Conservation (phyloP, 2,797 vertebrate species). For the Microctenopoma stevenorrisi region DNA sequence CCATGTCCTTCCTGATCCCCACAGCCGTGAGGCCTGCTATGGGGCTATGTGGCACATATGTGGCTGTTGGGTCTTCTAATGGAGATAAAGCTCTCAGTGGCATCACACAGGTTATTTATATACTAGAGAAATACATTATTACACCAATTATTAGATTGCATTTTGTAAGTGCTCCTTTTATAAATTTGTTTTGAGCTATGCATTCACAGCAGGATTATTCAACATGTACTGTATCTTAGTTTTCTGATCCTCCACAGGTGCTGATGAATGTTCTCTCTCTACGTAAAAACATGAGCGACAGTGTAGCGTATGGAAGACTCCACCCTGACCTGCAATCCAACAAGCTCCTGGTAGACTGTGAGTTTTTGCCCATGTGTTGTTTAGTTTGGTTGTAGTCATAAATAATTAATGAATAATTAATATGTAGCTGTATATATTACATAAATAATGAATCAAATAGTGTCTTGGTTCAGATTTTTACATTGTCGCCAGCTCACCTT, state of each 20-base stretch:
- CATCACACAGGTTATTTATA: slow-evolving; percentile 89
- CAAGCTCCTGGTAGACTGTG: slow-evolving; percentile 92
- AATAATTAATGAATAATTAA: too few relatives aligned
- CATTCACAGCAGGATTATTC: background rate
- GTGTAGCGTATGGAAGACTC: slow-evolving; percentile 91
- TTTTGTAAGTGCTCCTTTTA: background rate
- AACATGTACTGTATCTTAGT: background rate
- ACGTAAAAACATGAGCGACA: slow-evolving; percentile 95
- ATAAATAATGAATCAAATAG: background rate
- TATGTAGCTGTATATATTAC: background rate
- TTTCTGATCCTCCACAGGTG: slow-evolving; percentile 82
- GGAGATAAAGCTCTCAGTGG: slow-evolving; percentile 91
- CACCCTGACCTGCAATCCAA: slow-evolving; percentile 91
- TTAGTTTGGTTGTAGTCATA: too few relatives aligned
- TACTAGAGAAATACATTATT: background rate
- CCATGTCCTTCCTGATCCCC: slow-evolving; percentile 94
- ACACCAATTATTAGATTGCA: background rate
- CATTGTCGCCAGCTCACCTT: background rate
- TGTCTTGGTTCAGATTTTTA: background rate
- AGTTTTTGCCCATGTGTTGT: slow-evolving; percentile 73
- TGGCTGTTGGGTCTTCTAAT: slow-evolving; percentile 90
- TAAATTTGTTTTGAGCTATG: background rate
- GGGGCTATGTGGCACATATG: slow-evolving; percentile 94
- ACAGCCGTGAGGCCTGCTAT: slow-evolving; percentile 91
- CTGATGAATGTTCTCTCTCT: slow-evolving; percentile 93